A percentile compares a stretch with the other conserved stretches of the same genome.
Evolutionary conservation across 2,113 vertebrate genomes (phyloP).

Genomic region (Odobenus rosmarus): DNA sequence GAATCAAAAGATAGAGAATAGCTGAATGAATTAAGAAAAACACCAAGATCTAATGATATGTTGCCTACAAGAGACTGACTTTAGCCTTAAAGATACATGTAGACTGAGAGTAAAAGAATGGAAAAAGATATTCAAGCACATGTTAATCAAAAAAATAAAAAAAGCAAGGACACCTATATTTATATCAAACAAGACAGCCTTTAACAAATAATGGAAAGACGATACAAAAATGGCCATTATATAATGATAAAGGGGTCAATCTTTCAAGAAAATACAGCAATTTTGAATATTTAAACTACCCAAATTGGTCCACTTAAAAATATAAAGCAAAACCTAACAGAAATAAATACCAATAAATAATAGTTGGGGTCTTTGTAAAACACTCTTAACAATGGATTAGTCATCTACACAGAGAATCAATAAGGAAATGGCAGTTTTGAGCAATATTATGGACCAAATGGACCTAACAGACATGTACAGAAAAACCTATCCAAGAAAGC

Average conservation of each 20-base stretch:
- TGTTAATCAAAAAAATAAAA: background rate
- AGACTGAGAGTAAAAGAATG: background rate
- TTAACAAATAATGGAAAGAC: background rate
- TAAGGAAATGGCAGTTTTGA: background rate
- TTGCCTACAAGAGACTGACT: background rate
- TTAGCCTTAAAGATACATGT: background rate
- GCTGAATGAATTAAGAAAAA: background rate
- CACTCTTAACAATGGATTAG: background rate
- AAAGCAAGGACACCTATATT: background rate
- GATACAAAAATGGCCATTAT: background rate
- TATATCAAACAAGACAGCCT: background rate
- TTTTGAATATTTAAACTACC: background rate
- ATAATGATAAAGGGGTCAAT: background rate
- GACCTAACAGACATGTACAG: background rate
- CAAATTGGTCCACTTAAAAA: background rate
- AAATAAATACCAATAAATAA: background rate
- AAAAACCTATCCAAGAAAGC: background rate
- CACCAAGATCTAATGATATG: background rate
- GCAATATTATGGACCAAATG: background rate
- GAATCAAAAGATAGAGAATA: background rate
- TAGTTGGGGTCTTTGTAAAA: background rate
- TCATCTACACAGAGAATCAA: background rate
- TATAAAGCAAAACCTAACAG: background rate
- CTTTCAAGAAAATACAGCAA: background rate
- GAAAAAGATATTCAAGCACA: background rate